These are phyloP conservation scores for Entomobrya multifasciata DNA, from an alignment of 2,888 invertebrate species.

Conservation along the genomic window DNA sequence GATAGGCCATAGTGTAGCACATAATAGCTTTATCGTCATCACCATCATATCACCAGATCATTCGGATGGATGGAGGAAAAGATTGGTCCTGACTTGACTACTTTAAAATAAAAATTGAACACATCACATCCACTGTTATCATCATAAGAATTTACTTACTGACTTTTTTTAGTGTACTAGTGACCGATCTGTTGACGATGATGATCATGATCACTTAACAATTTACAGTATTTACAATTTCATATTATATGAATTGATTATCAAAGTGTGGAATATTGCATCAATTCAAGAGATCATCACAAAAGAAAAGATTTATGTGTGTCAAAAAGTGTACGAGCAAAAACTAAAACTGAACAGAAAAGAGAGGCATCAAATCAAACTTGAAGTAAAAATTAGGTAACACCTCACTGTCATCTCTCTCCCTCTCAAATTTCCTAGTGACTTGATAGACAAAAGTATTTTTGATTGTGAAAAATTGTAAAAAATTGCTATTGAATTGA, in stretches of 20 bases:
- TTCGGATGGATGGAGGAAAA: neutral
- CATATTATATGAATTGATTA: neutral
- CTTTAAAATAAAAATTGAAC: constrained; percentile 3
- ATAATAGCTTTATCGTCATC: constrained; percentile 18
- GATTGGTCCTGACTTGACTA: neutral
- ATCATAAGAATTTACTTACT: neutral
- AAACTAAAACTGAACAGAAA: neutral
- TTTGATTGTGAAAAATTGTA: neutral
- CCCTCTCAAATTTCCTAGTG: neutral
- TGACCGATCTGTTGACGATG: too few species aligned
- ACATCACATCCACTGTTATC: neutral
- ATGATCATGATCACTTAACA: constrained; percentile 6
- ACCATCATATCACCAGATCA: too few species aligned
- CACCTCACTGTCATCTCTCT: neutral
- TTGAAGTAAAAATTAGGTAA: constrained; percentile 6
- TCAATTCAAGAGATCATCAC: neutral
- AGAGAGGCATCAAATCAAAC: neutral
- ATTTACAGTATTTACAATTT: constrained; percentile 19
- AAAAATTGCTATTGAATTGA: constrained; percentile 15
- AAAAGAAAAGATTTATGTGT: constrained; percentile 16
- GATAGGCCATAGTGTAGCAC: neutral
- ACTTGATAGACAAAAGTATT: neutral
- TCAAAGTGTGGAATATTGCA: neutral
- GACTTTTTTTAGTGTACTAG: neutral
- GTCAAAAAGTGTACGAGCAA: constrained; percentile 3